A percentile compares a stretch with the other conserved stretches of the same genome.
phyloP scores from a whole-genome alignment of 2,888 invertebrate species.

The Erpobdella octoculata region DNA sequence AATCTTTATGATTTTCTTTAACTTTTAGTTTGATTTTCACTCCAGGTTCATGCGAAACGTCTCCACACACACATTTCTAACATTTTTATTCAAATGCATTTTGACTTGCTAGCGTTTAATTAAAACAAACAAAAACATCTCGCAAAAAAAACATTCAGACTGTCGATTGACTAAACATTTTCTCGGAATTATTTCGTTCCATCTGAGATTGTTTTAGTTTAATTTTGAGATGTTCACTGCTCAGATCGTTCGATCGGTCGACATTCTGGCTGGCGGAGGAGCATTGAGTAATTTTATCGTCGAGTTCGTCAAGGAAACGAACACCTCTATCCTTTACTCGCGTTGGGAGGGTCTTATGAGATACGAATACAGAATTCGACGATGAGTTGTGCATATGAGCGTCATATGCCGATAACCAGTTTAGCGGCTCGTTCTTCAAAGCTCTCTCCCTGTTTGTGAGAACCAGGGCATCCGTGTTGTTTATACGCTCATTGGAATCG shows the following conservation, averaged over 20 bases:
- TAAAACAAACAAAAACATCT: too few species aligned
- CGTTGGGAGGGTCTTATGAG: not conserved
- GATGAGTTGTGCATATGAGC: not conserved
- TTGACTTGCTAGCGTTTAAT: too few species aligned
- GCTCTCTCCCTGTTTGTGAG: not conserved
- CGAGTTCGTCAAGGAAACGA: not conserved
- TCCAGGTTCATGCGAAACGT: too few species aligned
- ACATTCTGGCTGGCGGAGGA: not conserved
- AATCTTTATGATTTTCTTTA: too few species aligned
- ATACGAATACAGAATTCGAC: not conserved
- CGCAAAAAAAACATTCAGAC: too few species aligned
- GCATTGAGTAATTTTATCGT: not conserved
- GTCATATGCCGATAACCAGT: not conserved
- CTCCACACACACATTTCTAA: too few species aligned
- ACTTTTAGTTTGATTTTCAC: too few species aligned
- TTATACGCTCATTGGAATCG: not conserved
- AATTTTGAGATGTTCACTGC: not conserved
- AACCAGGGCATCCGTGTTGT: not conserved
- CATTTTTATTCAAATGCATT: too few species aligned
- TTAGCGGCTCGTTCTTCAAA: not conserved
- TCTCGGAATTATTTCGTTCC: not conserved
- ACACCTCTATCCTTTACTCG: not conserved
- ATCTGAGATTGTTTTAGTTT: not conserved
- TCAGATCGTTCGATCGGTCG: not conserved
- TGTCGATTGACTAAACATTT: constrained; percentile 2